A percentile compares a stretch with the other conserved stretches of the same genome.
Conservation (phyloP, 2,888 invertebrate species). For the Sarcophaga subvicina region DNA sequence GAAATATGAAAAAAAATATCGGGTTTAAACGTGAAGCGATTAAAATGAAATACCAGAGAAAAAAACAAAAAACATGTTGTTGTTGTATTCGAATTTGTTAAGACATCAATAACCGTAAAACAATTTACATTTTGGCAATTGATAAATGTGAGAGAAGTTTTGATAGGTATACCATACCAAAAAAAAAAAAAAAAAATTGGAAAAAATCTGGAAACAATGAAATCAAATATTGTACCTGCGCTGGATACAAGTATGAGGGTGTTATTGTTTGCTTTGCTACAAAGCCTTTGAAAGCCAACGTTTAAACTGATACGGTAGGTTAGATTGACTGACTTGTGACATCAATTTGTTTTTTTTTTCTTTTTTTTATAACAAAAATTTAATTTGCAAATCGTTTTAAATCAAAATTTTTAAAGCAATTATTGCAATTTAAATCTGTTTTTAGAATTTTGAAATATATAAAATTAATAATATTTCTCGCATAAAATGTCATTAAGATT, state of each 20-base stretch:
- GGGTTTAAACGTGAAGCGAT: constrained; percentile 47
- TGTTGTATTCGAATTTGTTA: constrained; percentile 30
- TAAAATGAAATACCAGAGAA: neutral
- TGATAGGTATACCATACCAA: neutral
- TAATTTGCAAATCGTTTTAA: constrained; percentile 5
- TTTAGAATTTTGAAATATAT: neutral
- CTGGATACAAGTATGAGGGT: constrained; percentile 28
- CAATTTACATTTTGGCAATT: constrained; percentile 60
- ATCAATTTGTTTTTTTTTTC: neutral
- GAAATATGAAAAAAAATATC: constrained; percentile 11
- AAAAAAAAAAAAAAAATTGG: neutral
- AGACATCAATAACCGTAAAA: constrained; percentile 56
- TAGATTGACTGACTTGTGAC: neutral
- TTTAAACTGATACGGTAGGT: neutral
- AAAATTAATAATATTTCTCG: constrained; percentile 39
- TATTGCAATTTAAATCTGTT: constrained; percentile 40
- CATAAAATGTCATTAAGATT: constrained; percentile 56
- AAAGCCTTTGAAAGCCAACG: neutral
- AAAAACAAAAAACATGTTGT: too few species aligned
- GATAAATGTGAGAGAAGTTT: constrained; percentile 66
- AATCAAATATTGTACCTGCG: neutral
- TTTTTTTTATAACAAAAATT: neutral
- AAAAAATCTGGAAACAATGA: neutral
- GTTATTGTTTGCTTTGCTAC: neutral
- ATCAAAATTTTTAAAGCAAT: constrained; percentile 23